These are phyloP conservation scores for Ophiothrix spiculata DNA, from an alignment of 35 echinoderm and acorn worm genomes.

Conservation along the genomic window DNA sequence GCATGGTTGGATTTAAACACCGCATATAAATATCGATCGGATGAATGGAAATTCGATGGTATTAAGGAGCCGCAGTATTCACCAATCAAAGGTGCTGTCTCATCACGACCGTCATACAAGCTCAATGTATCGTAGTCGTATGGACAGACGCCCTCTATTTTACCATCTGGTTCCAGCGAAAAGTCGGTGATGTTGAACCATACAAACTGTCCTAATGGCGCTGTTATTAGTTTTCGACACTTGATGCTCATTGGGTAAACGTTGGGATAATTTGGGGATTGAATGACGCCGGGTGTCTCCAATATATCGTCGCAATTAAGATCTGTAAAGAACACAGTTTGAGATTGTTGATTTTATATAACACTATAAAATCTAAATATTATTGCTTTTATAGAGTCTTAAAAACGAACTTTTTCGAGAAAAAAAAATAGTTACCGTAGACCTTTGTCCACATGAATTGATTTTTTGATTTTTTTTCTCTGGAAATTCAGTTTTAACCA, in stretches of 20 bases:
- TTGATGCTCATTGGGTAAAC: neutral
- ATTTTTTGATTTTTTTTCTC: no score
- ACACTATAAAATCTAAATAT: no score
- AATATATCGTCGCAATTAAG: no score
- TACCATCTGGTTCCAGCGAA: neutral
- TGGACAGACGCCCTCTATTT: neutral
- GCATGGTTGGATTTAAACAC: neutral
- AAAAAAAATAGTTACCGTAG: no score
- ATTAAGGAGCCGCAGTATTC: neutral
- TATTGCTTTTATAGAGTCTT: no score
- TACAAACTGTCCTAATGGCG: neutral
- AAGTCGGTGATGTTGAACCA: neutral
- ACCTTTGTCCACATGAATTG: no score
- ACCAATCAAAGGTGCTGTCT: neutral
- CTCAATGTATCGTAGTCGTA: neutral
- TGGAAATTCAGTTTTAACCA: no score
- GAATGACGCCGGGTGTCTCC: neutral
- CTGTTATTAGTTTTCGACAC: neutral
- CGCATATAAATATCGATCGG: neutral
- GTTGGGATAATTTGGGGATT: neutral
- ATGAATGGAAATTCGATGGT: neutral
- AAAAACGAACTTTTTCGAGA: no score
- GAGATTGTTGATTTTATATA: no score
- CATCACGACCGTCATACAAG: neutral
- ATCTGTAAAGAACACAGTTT: no score